Conservation (phyloP, 2,888 invertebrate species). For the Metellina segmentata region DNA sequence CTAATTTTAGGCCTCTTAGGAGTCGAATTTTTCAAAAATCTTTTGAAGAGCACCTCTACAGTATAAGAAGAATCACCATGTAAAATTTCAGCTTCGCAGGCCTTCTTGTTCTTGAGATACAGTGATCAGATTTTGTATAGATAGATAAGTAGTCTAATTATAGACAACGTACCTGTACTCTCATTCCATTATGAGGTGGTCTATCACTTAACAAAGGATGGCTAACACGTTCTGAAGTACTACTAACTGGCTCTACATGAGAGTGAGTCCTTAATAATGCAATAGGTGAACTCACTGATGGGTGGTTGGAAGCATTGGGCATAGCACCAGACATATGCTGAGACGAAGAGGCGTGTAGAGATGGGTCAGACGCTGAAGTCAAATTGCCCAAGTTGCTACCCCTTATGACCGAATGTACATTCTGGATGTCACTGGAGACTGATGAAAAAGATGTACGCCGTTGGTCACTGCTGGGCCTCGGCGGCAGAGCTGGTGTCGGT, state of each 20-base stretch:
- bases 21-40: too few species aligned
- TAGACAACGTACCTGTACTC: conserved; percentile 13
- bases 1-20: too few species aligned
- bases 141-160: background rate
- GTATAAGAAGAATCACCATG: too few species aligned
- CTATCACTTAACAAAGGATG: conserved; percentile 72
- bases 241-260: conserved; percentile 36
- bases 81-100: background rate
- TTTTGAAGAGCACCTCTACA: too few species aligned
- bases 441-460: conserved; percentile 20
- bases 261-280: conserved; percentile 57
- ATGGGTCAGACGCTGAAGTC: conserved; percentile 70
- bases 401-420: conserved; percentile 30
- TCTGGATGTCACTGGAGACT: conserved; percentile 35
- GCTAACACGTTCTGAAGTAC: conserved; percentile 29
- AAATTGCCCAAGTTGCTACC: conserved; percentile 42
- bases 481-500: conserved; percentile 69
- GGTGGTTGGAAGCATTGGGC: background rate
- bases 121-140: background rate
- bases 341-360: conserved; percentile 44
- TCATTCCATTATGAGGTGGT: conserved; percentile 75
- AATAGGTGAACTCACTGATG: conserved; percentile 10
- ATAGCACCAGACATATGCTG: background rate
- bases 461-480: conserved; percentile 57
- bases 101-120: background rate